A percentile compares a stretch with the other conserved stretches of the same genome.
Evolutionary conservation across 1,140 invertebrate genomes (phyloP).

Genomic region (Drosophila grimshawi): DNA sequence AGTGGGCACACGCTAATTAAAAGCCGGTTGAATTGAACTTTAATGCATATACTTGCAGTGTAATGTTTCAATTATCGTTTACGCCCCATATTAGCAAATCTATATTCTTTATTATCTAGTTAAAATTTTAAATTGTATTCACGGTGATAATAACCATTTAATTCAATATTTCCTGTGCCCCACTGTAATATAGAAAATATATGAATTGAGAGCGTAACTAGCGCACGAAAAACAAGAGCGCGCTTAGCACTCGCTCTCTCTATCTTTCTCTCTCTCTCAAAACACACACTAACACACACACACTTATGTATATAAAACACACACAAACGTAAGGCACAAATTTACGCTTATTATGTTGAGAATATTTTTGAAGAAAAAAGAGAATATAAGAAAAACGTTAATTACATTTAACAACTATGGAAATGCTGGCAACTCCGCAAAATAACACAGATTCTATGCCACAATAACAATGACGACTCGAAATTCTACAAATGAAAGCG

Average conservation of each 20-base stretch:
- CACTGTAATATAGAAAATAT: slow-evolving; percentile 52
- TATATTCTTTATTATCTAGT: slow-evolving; percentile 1
- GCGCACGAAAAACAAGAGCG: slow-evolving; percentile 64
- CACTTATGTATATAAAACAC: slow-evolving; percentile 6
- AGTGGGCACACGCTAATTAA: slow-evolving; percentile 24
- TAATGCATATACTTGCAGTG: background rate
- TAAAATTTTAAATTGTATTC: background rate
- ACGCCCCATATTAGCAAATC: background rate
- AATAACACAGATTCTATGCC: slow-evolving; percentile 3
- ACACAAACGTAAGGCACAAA: slow-evolving; percentile 42
- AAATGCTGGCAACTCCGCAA: slow-evolving; percentile 32
- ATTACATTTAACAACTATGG: slow-evolving; percentile 50
- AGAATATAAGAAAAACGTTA: slow-evolving; percentile 47
- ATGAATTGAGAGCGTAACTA: slow-evolving; percentile 41
- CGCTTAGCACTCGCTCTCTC: slow-evolving; percentile 5
- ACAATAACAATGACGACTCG: background rate
- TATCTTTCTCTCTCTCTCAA: slow-evolving; percentile 22
- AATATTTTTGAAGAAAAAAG: slow-evolving; percentile 67
- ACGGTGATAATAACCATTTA: slow-evolving; percentile 22
- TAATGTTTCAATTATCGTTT: background rate
- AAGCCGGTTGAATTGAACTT: slow-evolving; percentile 23
- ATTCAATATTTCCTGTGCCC: slow-evolving; percentile 35
- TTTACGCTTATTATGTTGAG: slow-evolving; percentile 76
- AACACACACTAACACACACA: slow-evolving; percentile 32
- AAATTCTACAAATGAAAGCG: slow-evolving; percentile 1